These are phyloP conservation scores for Drosophila eohydei DNA, from an alignment of 2,888 invertebrate species.

Conservation along the genomic window DNA sequence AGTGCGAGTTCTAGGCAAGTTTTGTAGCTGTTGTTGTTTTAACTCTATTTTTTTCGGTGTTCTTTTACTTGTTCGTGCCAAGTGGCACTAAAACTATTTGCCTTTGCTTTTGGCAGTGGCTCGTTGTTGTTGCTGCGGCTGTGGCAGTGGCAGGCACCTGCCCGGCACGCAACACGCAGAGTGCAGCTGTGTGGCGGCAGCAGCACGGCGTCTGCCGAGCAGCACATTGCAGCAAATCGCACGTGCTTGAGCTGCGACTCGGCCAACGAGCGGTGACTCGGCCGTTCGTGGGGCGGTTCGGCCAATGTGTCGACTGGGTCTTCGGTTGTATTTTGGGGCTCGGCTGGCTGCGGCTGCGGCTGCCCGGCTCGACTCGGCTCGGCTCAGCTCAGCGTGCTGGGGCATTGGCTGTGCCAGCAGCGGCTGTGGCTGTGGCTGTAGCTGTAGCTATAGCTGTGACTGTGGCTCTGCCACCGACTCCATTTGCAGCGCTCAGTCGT, in stretches of 20 bases:
- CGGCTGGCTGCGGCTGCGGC: conserved; percentile 20
- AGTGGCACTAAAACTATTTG: conserved; percentile 81
- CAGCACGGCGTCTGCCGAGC: conserved; percentile 42
- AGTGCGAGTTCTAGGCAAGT: conserved; percentile 13
- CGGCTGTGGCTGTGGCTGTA: conserved; percentile 5
- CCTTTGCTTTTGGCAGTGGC: conserved; percentile 57
- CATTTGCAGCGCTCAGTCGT: conserved; percentile 74
- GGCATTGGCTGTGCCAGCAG: conserved; percentile 9
- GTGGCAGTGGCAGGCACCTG: conserved; percentile 48
- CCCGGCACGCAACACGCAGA: conserved; percentile 61
- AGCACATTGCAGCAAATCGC: conserved; percentile 57
- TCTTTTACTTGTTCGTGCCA: conserved; percentile 75
- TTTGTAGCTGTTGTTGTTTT: conserved; percentile 6
- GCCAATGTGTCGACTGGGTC: conserved; percentile 1
- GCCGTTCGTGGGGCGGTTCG: conserved; percentile 1
- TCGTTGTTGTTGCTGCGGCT: conserved; percentile 29
- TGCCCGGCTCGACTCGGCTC: conserved; percentile 28
- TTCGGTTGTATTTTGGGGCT: conserved; percentile 25
- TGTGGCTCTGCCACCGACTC: conserved; percentile 26
- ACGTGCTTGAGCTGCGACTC: conserved; percentile 48
- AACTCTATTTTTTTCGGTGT: conserved; percentile 31
- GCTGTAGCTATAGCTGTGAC: conserved; percentile 18
- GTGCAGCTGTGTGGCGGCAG: conserved; percentile 43
- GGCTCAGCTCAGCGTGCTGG: conserved; percentile 21
- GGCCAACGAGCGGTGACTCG: conserved; percentile 10